Evolutionary conservation across 2,113 vertebrate genomes (phyloP), one percentile per base, ranked within the genome.

Genomic region (Riparia riparia): DNA sequence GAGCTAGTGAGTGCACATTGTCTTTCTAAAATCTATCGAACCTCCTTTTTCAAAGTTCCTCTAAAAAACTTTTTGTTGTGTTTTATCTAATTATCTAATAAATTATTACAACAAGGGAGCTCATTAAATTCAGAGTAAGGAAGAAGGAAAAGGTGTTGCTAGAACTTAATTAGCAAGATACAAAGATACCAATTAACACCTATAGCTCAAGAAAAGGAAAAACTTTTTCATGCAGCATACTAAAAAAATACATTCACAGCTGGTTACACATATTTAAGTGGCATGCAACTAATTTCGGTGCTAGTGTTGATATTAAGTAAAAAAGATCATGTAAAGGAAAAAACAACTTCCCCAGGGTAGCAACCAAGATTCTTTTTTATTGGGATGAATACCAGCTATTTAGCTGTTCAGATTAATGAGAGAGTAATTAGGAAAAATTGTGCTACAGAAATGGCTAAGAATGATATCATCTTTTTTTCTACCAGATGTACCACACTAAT

Each of bases 151-250:
- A 98, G 98, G 98, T 98, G 98, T 97, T 97, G 97, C 97, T 98
- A 96, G 97, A 98, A 97, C 97, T 97, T 98, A 98, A 98, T 99
- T 98, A 98, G 97, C 98, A 98, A 97, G 97, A 98, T 98, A 98
- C 96, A 98, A 97, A 98, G 97, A 98, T 95, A 96, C 98, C 98
- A 99, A 99, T 99, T 99, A 99, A 98, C 98, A 99, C 98, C 94
- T 98, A 96, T 94, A 97, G 94, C 94, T 95, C 74, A 97, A 94
- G 50, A 91, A 97, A 97, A 91, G 76, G 53, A 93, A 57, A 97
- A 96, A 58, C 50, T 87, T 93, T 96, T 97, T 95, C 65, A 89
- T 94, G 74, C 63, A 76, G 42, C 58, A 69, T 86, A 92, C 82
- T 89, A 95, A 97, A 97, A 97, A 97, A 98, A 93, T 94, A 96